Percentiles rank a stretch among this genome's conserved stretches.
Evolutionary conservation across 2,113 vertebrate species (phyloP).

Genomic region (Pheucticus melanocephalus): DNA sequence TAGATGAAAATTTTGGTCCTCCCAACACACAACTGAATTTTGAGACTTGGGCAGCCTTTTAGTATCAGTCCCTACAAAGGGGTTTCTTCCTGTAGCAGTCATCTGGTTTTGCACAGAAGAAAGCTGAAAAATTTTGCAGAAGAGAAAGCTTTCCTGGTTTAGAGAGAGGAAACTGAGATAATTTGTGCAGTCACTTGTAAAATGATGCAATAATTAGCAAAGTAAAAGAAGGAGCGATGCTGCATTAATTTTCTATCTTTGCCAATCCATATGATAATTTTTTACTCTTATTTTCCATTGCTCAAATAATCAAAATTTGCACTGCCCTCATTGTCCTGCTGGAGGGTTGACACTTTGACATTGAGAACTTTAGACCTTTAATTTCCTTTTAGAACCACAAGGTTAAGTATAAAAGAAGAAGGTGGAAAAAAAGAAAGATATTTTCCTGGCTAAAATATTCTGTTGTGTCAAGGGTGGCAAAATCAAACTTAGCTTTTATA

Average conservation of each 20-base stretch:
- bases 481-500: conserved; percentile 80
- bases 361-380: neutral
- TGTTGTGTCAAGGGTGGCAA: conserved; percentile 58
- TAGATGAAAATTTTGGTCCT: neutral
- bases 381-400: neutral
- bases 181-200: neutral
- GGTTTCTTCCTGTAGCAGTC: neutral
- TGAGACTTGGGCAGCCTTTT: neutral
- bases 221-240: neutral
- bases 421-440: neutral
- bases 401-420: neutral
- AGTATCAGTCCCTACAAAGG: neutral
- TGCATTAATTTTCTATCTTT: neutral
- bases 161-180: neutral
- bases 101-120: neutral
- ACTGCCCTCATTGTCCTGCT: neutral
- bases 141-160: neutral
- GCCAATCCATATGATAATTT: neutral
- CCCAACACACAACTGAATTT: neutral
- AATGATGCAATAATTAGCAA: neutral
- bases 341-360: neutral
- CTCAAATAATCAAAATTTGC: neutral
- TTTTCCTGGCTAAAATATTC: conserved; percentile 14
- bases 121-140: neutral
- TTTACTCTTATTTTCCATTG: neutral